phyloP scores from a whole-genome alignment of 92 coral and sea anemone species.

The Bergia sp. region DNA sequence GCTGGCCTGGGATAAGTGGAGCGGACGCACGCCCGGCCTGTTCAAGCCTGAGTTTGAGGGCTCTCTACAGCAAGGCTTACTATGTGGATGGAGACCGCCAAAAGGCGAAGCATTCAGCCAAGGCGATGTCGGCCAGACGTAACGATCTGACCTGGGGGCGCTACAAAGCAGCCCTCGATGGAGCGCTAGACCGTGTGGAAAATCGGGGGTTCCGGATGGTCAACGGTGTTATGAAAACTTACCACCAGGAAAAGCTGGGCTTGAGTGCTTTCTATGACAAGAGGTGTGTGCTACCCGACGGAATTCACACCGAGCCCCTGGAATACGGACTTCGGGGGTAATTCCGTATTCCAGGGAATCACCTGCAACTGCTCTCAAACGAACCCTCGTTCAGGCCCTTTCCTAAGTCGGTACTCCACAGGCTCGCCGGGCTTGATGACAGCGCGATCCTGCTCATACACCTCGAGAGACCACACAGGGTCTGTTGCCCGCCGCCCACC shows the following conservation, averaged over 20 bases:
- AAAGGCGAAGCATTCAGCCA: conserved; percentile 17
- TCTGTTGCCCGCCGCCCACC: neutral
- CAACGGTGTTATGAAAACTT: neutral
- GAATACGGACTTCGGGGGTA: neutral
- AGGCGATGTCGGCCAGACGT: conserved; percentile 10
- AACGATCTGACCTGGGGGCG: conserved; percentile 26
- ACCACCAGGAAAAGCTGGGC: neutral
- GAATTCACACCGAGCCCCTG: neutral
- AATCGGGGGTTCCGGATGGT: neutral
- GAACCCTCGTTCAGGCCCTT: neutral
- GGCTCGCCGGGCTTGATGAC: neutral
- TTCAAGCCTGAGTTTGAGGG: conserved; percentile 38
- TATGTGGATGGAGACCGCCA: neutral
- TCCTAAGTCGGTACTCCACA: neutral
- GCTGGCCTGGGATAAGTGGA: conserved; percentile 31
- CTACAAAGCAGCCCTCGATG: neutral
- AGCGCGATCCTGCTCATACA: neutral
- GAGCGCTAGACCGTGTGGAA: neutral
- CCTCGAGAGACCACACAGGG: neutral
- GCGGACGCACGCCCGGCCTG: neutral
- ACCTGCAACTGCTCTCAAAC: neutral
- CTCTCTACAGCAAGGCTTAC: neutral
- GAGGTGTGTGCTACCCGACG: neutral
- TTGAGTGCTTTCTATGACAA: neutral
- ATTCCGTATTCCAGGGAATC: neutral